phyloP scores from a whole-genome alignment of 2,888 invertebrate genomes.

The Drosophila mimica region DNA sequence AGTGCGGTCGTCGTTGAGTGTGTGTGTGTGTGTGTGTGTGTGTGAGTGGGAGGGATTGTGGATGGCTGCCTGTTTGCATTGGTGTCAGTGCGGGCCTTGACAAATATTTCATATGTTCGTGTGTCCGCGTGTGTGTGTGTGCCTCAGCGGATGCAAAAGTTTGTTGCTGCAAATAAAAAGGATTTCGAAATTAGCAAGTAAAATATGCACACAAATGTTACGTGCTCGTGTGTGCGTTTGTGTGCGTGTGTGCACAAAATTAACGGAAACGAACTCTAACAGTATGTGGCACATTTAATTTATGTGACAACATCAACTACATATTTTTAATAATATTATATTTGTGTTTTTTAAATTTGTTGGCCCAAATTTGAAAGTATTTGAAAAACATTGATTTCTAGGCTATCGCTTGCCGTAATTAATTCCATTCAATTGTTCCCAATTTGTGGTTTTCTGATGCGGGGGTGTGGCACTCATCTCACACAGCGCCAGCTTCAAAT shows the following conservation, averaged over 20 bases:
- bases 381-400: not conserved
- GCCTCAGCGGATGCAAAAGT: constrained; percentile 66
- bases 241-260: constrained; percentile 28
- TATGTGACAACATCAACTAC: constrained; percentile 23
- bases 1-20: constrained; percentile 41
- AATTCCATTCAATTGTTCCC: not conserved
- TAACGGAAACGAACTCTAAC: constrained; percentile 68
- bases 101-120: constrained; percentile 59
- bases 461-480: constrained; percentile 3
- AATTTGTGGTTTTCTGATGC: not conserved
- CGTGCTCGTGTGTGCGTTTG: constrained; percentile 13
- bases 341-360: not conserved
- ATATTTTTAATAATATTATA: not conserved
- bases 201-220: constrained; percentile 56
- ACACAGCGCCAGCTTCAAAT: constrained; percentile 23
- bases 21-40: constrained; percentile 12
- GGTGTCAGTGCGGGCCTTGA: constrained; percentile 55
- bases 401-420: not conserved
- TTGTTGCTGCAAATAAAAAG: constrained; percentile 62
- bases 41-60: not conserved
- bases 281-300: constrained; percentile 63
- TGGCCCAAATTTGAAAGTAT: not conserved
- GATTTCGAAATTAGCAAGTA: constrained; percentile 64
- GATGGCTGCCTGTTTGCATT: constrained; percentile 38
- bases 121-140: constrained; percentile 41